Percentiles rank a stretch among this genome's conserved stretches.
Conservation (phyloP, 1,140 invertebrate genomes). For the Sycophaga agraensis region DNA sequence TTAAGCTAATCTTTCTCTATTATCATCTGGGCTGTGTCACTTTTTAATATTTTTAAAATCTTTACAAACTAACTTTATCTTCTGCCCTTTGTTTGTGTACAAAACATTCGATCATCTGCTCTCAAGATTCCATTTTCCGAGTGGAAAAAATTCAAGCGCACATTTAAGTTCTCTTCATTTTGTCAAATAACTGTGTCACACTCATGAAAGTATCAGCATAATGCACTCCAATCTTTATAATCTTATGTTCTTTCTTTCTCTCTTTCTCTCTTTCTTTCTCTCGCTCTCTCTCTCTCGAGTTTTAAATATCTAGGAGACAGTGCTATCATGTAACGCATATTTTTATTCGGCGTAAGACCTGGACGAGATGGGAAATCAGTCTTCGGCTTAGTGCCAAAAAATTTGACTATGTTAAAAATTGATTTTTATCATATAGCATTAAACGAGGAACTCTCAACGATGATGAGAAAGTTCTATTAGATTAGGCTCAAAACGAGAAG, state of each 20-base stretch:
- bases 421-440: too few relatives aligned
- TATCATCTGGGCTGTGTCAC: slow-evolving; percentile 13
- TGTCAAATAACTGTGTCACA: slow-evolving; percentile 27
- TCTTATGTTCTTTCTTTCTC: slow-evolving; percentile 6
- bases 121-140: slow-evolving; percentile 17
- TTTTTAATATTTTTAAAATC: slow-evolving; percentile 36
- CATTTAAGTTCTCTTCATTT: slow-evolving; percentile 19
- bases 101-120: slow-evolving; percentile 29
- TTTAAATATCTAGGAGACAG: too few relatives aligned
- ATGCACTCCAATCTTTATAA: slow-evolving; percentile 15
- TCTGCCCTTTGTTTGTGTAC: slow-evolving; percentile 17
- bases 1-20: slow-evolving; percentile 54
- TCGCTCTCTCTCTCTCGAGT: background rate
- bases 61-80: slow-evolving; percentile 36
- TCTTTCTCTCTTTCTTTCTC: slow-evolving; percentile 27
- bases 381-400: too few relatives aligned
- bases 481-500: too few relatives aligned
- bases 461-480: too few relatives aligned
- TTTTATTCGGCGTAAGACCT: too few relatives aligned
- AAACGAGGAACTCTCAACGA: too few relatives aligned
- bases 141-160: slow-evolving; percentile 21
- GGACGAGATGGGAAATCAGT: too few relatives aligned
- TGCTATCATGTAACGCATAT: too few relatives aligned
- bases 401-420: too few relatives aligned
- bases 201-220: slow-evolving; percentile 29